Base-by-base conservation (phyloP, 2,113 vertebrate genomes). In the Perca fluviatilis region DNA sequence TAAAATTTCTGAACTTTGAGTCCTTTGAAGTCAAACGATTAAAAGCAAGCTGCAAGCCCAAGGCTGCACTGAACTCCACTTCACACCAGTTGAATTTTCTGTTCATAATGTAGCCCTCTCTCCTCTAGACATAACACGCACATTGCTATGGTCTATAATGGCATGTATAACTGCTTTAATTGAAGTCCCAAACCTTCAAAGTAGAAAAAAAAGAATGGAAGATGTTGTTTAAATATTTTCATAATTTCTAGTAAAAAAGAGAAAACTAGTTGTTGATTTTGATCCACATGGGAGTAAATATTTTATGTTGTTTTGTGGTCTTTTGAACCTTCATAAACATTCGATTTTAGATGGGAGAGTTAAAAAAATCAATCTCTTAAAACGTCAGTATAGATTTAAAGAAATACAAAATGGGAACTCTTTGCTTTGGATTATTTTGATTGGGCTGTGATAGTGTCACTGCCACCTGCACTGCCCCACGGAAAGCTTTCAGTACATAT, bases 11-110 rank as follows among this genome's bases (percentile, higher is more conserved):
- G 54, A 87, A 85, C 78, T 89, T 30, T 0, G 25, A 86, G 53
- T 71, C 18, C 58, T 92, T 89, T 89, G 90, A 90, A 92, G 87
- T 89, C 21, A 75, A 68, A 47, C 23, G 51, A 72, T 89, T 85
- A 85, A 36, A 82, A 63, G 73, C 40, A 50, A 80, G 71, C 84
- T 16, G 49, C 40, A 43, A 43, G 10, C 51, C 80, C 23, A 56
- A 15, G 77, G 85, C 86, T 69, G 47, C 53, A 23, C 64, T 78
- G 68, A 79, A 75, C 74, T 85, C 61, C n/a, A 62, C 58, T 78
- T 84, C 43, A 74, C 71, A 83, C 49, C 64, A 72, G 63, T 80
- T 70, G 21, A 66, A 70, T 69, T 25, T 33, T 62, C 54, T 74
- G 30, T 21, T 67, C 47, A 83, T 75, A 61, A 79, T 43, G 16